These are phyloP conservation scores for Mastigias papua DNA, from an alignment of 30 jellyfish, hydroid and myxozoan species.

Conservation along the genomic window DNA sequence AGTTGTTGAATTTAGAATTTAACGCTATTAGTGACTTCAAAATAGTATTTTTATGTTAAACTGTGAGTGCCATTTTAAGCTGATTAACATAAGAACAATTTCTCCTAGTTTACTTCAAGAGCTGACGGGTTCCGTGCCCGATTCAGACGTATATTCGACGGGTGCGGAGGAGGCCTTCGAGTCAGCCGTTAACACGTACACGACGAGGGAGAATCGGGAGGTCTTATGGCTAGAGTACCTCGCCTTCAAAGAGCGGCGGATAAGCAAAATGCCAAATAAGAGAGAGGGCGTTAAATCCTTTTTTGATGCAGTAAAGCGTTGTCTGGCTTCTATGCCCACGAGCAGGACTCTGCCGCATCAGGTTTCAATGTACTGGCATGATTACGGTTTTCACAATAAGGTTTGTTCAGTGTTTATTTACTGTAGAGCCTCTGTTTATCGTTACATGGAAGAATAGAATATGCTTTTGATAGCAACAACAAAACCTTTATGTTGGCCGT, in stretches of 20 bases:
- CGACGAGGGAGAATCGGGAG: conserved; percentile 68
- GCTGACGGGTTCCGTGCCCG: conserved; percentile 37
- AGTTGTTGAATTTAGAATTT: too few species aligned
- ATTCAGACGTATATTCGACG: conserved; percentile 16
- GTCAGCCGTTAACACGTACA: conserved; percentile 82
- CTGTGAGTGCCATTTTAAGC: too few species aligned
- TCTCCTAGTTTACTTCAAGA: conserved; percentile 73
- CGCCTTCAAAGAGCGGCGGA: conserved; percentile 14
- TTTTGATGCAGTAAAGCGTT: conserved; percentile 55
- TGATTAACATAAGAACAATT: too few species aligned
- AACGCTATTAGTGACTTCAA: too few species aligned
- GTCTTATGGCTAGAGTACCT: conserved; percentile 77
- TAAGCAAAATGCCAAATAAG: not conserved
- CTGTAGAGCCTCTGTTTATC: too few species aligned
- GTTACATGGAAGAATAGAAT: too few species aligned
- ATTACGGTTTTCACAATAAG: conserved; percentile 78
- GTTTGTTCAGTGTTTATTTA: conserved; percentile 16
- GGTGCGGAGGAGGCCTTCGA: conserved; percentile 89
- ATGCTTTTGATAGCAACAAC: too few species aligned
- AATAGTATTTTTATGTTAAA: too few species aligned
- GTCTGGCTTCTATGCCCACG: conserved; percentile 71
- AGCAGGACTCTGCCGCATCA: conserved; percentile 46
- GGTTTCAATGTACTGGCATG: conserved; percentile 56
- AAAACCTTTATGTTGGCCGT: not conserved
- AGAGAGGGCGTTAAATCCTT: conserved; percentile 1